These are phyloP conservation scores for Euthynnus affinis DNA, from an alignment of 2,797 vertebrate genomes.

Conservation along the genomic window DNA sequence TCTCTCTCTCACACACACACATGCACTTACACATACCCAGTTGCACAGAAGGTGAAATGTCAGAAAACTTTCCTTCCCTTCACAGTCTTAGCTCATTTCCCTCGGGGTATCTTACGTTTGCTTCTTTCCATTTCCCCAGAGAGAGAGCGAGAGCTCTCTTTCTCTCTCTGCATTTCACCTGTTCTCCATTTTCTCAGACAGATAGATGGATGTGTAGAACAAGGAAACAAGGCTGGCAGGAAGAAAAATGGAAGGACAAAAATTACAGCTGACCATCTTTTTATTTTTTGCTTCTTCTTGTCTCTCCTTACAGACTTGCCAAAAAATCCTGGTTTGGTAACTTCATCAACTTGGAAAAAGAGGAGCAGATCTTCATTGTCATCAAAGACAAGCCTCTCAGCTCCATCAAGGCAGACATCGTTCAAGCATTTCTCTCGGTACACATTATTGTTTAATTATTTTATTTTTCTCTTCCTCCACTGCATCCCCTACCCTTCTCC, in stretches of 20 bases:
- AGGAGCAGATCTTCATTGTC: constrained; percentile 99
- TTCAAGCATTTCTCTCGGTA: constrained; percentile 99
- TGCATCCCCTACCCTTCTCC: not conserved
- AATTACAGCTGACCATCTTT: not conserved
- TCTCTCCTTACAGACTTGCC: constrained; percentile 90
- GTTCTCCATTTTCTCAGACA: constrained; percentile 22
- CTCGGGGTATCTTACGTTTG: constrained; percentile 42
- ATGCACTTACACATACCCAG: not conserved
- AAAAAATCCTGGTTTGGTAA: constrained; percentile 99
- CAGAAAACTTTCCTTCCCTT: constrained; percentile 57
- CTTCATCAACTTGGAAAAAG: constrained; percentile 98
- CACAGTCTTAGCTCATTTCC: constrained; percentile 65
- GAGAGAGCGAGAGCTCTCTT: constrained; percentile 5
- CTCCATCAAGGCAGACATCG: constrained; percentile 99
- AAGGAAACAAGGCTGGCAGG: not conserved
- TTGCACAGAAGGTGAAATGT: constrained; percentile 61
- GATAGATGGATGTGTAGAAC: constrained; percentile 17
- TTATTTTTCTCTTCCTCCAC: not conserved
- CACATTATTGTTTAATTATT: not conserved
- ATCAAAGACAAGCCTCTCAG: constrained; percentile 98
- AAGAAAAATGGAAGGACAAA: not conserved
- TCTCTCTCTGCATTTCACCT: constrained; percentile 23
- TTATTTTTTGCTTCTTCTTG: not conserved
- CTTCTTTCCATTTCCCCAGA: constrained; percentile 44
- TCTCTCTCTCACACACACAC: not conserved